Conservation (phyloP, 2,888 invertebrate species). For the Ophioninae sp. region DNA sequence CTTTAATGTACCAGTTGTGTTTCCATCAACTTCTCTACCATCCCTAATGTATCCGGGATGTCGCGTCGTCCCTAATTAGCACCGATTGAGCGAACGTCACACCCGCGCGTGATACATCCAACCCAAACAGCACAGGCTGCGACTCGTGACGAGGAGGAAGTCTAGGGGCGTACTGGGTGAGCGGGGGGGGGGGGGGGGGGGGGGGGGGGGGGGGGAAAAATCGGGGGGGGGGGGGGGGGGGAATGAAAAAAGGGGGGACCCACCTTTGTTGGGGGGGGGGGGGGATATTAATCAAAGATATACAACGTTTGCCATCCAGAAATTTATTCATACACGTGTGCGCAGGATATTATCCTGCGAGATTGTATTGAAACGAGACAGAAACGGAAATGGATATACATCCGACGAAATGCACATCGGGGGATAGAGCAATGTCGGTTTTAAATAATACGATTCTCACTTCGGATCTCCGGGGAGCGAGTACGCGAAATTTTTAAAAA, state of each 20-base stretch:
- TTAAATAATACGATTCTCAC: slow-evolving; percentile 38
- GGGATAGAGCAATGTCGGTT: slow-evolving; percentile 50
- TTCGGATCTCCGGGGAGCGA: slow-evolving; percentile 8
- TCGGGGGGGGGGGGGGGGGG: not conserved
- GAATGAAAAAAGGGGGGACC: slow-evolving; percentile 24
- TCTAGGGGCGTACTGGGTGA: not conserved
- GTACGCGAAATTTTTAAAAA: not conserved
- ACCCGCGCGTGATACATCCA: slow-evolving; percentile 48
- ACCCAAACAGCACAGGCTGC: slow-evolving; percentile 8
- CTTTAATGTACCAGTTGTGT: not conserved
- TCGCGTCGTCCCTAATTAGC: slow-evolving; percentile 57
- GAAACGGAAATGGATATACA: slow-evolving; percentile 51
- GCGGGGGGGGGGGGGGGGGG: not conserved
- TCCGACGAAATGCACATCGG: slow-evolving; percentile 36
- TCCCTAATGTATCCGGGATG: slow-evolving; percentile 40
- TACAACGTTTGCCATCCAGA: slow-evolving; percentile 54
- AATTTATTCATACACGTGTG: slow-evolving; percentile 56
- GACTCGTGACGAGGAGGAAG: slow-evolving; percentile 12
- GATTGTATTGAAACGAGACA: slow-evolving; percentile 27
- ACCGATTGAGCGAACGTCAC: slow-evolving; percentile 57
- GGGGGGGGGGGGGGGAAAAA: not conserved
- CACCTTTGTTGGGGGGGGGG: not conserved
- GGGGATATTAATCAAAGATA: slow-evolving; percentile 61
- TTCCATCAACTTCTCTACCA: slow-evolving; percentile 13
- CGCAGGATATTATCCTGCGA: slow-evolving; percentile 20